Evolutionary conservation across 2,888 invertebrate genomes (phyloP), one percentile per base, ranked within the genome.

Genomic region (Agrotis ipsilon): DNA sequence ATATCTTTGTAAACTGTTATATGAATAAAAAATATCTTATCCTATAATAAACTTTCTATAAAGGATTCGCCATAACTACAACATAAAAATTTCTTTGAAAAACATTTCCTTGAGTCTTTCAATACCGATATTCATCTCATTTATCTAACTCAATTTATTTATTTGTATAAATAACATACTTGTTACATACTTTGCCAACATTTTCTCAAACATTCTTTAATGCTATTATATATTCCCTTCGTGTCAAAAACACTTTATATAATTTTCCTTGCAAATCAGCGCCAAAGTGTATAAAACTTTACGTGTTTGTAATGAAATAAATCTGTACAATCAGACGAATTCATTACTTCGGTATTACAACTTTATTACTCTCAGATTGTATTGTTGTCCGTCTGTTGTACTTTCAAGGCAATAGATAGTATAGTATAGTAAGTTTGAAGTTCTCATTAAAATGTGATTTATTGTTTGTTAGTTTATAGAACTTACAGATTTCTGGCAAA

Each of bases 341-440:
- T 75, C 43, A 68, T 75, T 62, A 60, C 45, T 13, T 49, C 49
- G 14, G 19, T 39, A 46, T 27, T 49, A 72, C 39, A 64, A 43
- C 19, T 72, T 72, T 72, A 72, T 48, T 59, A 27, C 73, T 13
- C 54, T 54, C n/a, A 27, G 72, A 58, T 58, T 32, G 32, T 57
- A 63, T 63, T 72, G 55, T 63, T 24, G 16, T 58, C 24, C 46
- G 24, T 21, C 18, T 55, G 0, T 72, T 58, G n/a, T 48, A 43
- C 18, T 48, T 48, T 48, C 0, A 16, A 52, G 21, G 57, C n/a
- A 45, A 14, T 43, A 11, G 1, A 46, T 32, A n/a, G n/a, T n/a
- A n/a, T n/a, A n/a, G n/a, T n/a, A 43, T 48, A 39, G 48, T 27
- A 1, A 46, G 0, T 52, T 52, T 9, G 16, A 32, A 32, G 32